Evolutionary conservation across 2,113 vertebrate species (phyloP).

Genomic region (Castor canadensis): DNA sequence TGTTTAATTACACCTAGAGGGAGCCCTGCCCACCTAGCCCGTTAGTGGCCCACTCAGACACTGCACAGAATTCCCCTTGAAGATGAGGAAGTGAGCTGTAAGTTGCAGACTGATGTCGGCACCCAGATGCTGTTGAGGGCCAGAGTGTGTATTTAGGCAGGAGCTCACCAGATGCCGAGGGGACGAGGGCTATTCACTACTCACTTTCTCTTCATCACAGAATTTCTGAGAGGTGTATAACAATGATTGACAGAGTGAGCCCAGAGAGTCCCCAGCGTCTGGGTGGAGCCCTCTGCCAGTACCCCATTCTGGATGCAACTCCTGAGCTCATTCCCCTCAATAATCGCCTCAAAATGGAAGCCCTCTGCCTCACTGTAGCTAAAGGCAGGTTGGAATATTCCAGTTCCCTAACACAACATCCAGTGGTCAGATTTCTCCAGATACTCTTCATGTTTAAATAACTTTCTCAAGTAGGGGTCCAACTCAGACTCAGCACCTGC

Average conservation of each 20-base stretch:
- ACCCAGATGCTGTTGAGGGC: neutral
- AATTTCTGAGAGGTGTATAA: neutral
- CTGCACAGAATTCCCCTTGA: neutral
- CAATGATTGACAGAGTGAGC: accelerated
- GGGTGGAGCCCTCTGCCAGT: neutral
- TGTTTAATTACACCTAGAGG: neutral
- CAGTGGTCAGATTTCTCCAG: neutral
- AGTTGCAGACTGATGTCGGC: too few relatives aligned
- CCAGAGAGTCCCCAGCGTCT: neutral
- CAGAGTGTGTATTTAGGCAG: neutral
- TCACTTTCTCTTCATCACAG: neutral
- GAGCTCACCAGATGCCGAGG: accelerated
- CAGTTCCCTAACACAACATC: neutral
- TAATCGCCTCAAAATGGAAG: neutral
- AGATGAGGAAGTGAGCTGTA: neutral
- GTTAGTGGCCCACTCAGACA: too few relatives aligned
- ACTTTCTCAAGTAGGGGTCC: neutral
- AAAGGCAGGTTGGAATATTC: neutral
- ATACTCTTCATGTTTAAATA: neutral
- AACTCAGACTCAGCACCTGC: neutral
- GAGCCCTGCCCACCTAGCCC: neutral
- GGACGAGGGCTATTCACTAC: accelerated
- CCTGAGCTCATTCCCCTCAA: neutral
- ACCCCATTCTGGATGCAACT: neutral
- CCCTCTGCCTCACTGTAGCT: neutral